These are phyloP conservation scores for Orthosia incerta DNA, from an alignment of 2,888 invertebrate genomes.

Conservation along the genomic window DNA sequence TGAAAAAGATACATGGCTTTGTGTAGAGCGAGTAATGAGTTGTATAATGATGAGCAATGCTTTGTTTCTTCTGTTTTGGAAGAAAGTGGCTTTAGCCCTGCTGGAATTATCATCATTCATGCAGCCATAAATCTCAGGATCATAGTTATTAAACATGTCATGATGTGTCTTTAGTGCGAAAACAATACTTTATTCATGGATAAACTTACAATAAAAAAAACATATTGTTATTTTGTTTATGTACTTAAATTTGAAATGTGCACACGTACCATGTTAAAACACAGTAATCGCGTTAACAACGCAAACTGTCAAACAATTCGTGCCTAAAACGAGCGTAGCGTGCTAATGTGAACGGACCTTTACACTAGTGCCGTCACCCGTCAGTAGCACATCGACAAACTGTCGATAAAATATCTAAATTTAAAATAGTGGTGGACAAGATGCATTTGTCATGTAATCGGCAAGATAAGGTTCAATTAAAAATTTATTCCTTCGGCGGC, in stretches of 20 bases:
- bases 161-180: not conserved
- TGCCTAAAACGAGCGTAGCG: slow-evolving; percentile 60
- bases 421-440: slow-evolving; percentile 67
- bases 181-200: not conserved
- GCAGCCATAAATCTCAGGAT: not conserved
- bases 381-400: slow-evolving; percentile 56
- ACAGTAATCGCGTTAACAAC: slow-evolving; percentile 54
- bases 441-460: slow-evolving; percentile 78
- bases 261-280: slow-evolving; percentile 52
- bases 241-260: slow-evolving; percentile 25
- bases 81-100: not conserved
- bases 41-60: not conserved
- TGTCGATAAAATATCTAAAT: slow-evolving; percentile 64
- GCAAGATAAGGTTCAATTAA: slow-evolving; percentile 79
- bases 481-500: slow-evolving; percentile 77
- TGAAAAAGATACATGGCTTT: slow-evolving; percentile 6
- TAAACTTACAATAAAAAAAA: not conserved
- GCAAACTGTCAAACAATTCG: slow-evolving; percentile 64
- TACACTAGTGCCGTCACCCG: slow-evolving; percentile 55
- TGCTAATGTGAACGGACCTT: slow-evolving; percentile 61
- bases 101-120: too few relatives aligned
- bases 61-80: not conserved
- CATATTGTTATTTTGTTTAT: not conserved
- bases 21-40: not conserved
- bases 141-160: too few relatives aligned